Percentiles rank a stretch among this genome's conserved stretches.
Conservation (phyloP, 2,113 vertebrate genomes). For the Nycticorax nycticorax region DNA sequence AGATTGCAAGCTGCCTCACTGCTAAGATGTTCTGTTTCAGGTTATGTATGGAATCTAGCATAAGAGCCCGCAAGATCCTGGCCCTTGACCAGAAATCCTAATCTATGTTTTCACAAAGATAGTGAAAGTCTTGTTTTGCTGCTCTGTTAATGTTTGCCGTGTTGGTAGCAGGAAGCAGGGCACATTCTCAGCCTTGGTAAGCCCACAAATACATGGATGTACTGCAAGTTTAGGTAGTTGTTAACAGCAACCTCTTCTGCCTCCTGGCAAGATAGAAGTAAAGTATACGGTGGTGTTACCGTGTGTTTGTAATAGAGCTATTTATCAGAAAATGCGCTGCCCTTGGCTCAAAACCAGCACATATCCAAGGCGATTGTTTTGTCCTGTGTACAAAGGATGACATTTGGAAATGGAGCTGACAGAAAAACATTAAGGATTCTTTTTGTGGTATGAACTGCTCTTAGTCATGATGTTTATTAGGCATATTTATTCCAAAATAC, state of each 20-base stretch:
- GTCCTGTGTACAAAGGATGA: not conserved
- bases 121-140: not conserved
- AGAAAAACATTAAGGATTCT: not conserved
- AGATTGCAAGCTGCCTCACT: no score
- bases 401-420: not conserved
- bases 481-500: not conserved
- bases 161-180: not conserved
- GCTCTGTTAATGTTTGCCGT: not conserved
- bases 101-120: not conserved
- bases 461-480: not conserved
- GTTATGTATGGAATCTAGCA: no score
- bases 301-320: not conserved
- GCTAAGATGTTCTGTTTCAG: no score
- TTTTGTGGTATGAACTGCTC: not conserved
- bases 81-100: no score
- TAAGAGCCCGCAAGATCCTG: no score
- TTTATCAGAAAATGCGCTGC: not conserved
- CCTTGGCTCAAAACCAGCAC: not conserved
- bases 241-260: not conserved
- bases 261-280: not conserved
- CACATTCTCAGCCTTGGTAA: not conserved
- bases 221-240: not conserved
- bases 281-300: not conserved
- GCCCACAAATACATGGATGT: fast-evolving
- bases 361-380: not conserved